Evolutionary conservation across 2,888 invertebrate species (phyloP).

Genomic region (Polyommatus icarus): DNA sequence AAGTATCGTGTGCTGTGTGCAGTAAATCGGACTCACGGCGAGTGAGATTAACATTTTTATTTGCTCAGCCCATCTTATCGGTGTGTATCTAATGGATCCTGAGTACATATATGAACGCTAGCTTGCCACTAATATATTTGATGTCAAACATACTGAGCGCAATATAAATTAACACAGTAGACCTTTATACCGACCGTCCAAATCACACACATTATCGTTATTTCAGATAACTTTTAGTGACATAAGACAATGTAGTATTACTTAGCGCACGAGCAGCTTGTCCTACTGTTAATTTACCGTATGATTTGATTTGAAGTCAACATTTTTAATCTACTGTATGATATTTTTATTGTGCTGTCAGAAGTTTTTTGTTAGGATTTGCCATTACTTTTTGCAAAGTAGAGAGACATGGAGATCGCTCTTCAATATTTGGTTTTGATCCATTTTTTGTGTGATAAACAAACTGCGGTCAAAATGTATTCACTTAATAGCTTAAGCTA

Average conservation of each 20-base stretch:
- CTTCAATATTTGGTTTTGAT: neutral
- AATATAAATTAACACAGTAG: neutral
- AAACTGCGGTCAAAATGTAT: neutral
- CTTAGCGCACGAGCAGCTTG: too few species aligned
- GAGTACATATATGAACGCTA: constrained; percentile 14
- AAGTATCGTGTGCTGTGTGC: neutral
- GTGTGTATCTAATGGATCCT: constrained; percentile 9
- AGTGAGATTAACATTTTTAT: constrained; percentile 23
- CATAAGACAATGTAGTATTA: too few species aligned
- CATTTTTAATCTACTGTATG: neutral
- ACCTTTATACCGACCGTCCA: neutral
- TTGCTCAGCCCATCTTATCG: constrained; percentile 24
- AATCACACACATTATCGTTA: neutral
- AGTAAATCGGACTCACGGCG: constrained; percentile 20
- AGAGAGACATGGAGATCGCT: neutral
- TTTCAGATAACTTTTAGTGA: neutral
- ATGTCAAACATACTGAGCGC: constrained; percentile 21
- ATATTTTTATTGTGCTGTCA: neutral
- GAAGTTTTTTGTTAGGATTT: constrained; percentile 9
- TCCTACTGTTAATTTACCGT: too few species aligned
- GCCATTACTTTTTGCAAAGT: neutral
- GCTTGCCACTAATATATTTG: constrained; percentile 4
- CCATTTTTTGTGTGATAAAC: neutral
- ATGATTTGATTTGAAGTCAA: neutral
- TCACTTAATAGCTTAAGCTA: neutral